Evolutionary conservation across 2,888 invertebrate genomes (phyloP).

Genomic region (Cosmorhoe ocellata): DNA sequence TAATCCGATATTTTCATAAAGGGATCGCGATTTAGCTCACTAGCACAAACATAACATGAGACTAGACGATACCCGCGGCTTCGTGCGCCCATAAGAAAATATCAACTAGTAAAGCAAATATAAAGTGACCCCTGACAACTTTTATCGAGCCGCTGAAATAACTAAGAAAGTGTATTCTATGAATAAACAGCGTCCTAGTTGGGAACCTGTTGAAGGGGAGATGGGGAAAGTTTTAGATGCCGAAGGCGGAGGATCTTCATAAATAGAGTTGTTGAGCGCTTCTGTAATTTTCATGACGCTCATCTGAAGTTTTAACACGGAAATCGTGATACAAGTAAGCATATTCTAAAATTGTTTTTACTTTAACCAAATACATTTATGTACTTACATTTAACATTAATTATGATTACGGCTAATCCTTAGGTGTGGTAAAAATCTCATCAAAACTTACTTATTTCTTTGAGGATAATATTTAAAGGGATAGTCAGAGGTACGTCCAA

Average conservation of each 20-base stretch:
- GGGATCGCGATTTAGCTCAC: too few species aligned
- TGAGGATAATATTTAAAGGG: too few species aligned
- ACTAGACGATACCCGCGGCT: too few species aligned
- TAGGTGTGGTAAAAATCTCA: too few species aligned
- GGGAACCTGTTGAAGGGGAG: conserved; percentile 26
- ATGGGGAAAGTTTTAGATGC: conserved; percentile 35
- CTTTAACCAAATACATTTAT: too few species aligned
- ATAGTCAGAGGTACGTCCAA: too few species aligned
- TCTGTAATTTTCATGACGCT: conserved; percentile 12
- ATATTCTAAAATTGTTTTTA: too few species aligned
- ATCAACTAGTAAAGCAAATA: not conserved
- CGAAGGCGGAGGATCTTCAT: conserved; percentile 6
- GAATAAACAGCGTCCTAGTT: conserved; percentile 18
- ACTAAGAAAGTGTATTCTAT: conserved; percentile 12
- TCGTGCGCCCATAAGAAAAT: not conserved
- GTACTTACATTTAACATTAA: too few species aligned
- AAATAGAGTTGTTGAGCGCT: conserved; percentile 14
- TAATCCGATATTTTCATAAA: too few species aligned
- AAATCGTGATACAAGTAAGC: not conserved
- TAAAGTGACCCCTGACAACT: not conserved
- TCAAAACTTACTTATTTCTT: too few species aligned
- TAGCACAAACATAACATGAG: too few species aligned
- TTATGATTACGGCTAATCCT: too few species aligned
- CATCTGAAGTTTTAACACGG: conserved; percentile 1
- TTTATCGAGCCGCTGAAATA: not conserved